A percentile compares a stretch with the other conserved stretches of the same genome.
Evolutionary conservation across 2,797 vertebrate genomes (phyloP).

Genomic region (Ptychobarbus kaznakovi): DNA sequence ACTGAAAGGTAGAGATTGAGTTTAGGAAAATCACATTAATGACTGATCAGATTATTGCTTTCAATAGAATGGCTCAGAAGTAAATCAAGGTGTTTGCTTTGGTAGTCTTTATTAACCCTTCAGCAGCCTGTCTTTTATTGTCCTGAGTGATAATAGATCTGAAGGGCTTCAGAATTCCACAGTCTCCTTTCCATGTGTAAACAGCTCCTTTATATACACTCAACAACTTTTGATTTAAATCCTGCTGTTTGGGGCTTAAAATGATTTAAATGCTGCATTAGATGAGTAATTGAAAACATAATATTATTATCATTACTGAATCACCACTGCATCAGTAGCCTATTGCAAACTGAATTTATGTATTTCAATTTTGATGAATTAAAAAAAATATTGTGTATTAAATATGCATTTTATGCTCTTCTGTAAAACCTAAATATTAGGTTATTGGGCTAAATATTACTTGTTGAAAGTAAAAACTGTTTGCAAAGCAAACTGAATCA

Average conservation of each 20-base stretch:
- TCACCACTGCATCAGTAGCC: not conserved
- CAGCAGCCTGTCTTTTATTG: not conserved
- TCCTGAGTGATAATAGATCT: not conserved
- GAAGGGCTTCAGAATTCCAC: not conserved
- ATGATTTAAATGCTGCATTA: not conserved
- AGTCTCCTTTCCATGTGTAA: not conserved
- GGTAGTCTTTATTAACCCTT: slow-evolving; percentile 15
- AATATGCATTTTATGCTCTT: not conserved
- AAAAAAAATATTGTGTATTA: not conserved
- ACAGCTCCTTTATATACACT: not conserved
- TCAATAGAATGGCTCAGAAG: not conserved
- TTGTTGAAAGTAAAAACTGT: not conserved
- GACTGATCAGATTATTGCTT: slow-evolving; percentile 39
- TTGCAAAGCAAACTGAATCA: slow-evolving; percentile 1
- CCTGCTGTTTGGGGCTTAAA: not conserved
- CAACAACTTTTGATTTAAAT: not conserved
- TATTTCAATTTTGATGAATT: not conserved
- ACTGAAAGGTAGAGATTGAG: not conserved
- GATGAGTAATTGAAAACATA: not conserved
- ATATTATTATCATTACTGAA: not conserved
- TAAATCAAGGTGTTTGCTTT: slow-evolving; percentile 26
- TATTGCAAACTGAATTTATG: not conserved
- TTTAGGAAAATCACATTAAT: slow-evolving; percentile 28
- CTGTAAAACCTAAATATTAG: not conserved
- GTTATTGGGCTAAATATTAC: not conserved